These are phyloP conservation scores for Petrocephalus schoutedeni DNA, from an alignment of 2,797 vertebrate species.

Conservation along the genomic window DNA sequence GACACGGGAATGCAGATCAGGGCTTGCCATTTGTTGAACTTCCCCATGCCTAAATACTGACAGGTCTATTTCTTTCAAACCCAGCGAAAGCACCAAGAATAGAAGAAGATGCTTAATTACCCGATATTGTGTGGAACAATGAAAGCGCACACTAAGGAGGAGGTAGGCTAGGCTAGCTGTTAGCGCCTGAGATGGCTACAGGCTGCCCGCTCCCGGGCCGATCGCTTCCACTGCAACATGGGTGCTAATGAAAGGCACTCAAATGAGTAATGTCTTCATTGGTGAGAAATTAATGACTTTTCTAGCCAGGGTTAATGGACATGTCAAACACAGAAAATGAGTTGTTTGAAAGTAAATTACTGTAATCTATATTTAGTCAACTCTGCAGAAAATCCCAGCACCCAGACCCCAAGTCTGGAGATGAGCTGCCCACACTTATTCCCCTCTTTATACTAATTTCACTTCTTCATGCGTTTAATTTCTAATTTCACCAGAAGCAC, in stretches of 20 bases:
- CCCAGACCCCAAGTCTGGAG: conserved; percentile 27
- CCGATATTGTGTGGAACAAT: conserved; percentile 67
- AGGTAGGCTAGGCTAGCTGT: conserved; percentile 23
- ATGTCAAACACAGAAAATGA: conserved; percentile 88
- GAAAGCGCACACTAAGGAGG: conserved; percentile 54
- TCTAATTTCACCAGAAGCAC: conserved; percentile 41
- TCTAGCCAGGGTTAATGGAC: conserved; percentile 87
- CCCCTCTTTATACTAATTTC: conserved; percentile 54
- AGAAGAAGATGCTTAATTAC: conserved; percentile 72
- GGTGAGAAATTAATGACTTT: conserved; percentile 90
- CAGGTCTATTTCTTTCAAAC: conserved; percentile 71
- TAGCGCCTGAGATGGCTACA: conserved; percentile 29
- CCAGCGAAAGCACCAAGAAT: conserved; percentile 44
- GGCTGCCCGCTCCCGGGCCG: conserved; percentile 48
- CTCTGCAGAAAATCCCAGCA: conserved; percentile 45
- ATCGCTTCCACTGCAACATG: conserved; percentile 44
- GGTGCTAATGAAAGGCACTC: conserved; percentile 73
- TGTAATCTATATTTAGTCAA: conserved; percentile 89
- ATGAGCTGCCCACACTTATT: conserved; percentile 44
- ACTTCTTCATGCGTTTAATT: conserved; percentile 55
- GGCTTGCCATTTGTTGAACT: conserved; percentile 70
- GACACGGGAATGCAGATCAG: conserved; percentile 67
- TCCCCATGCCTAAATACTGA: conserved; percentile 67
- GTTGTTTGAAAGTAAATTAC: conserved; percentile 94
- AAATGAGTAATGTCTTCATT: conserved; percentile 87